Conservation (phyloP, 2,113 vertebrate genomes). For the Panthera uncia region DNA sequence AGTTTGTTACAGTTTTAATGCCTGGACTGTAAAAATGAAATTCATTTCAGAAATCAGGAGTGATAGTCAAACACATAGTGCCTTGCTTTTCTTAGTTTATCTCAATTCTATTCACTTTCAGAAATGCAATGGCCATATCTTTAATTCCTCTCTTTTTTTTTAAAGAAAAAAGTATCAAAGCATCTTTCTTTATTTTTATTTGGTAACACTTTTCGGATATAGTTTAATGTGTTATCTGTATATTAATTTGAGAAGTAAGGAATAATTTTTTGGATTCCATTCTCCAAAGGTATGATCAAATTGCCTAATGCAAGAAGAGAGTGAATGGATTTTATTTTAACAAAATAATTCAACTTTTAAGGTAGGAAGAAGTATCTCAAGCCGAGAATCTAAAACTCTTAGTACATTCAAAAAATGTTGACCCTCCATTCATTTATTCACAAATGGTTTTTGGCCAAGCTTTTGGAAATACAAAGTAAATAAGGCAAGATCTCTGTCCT, state of each 20-base stretch:
- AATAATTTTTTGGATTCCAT: not conserved
- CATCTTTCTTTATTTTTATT: not conserved
- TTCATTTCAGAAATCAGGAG: constrained; percentile 12
- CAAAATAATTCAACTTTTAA: not conserved
- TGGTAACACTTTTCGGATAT: not conserved
- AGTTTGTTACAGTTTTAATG: constrained; percentile 51
- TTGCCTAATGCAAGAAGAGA: not conserved
- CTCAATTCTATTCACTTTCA: constrained; percentile 14
- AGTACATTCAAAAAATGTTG: not conserved
- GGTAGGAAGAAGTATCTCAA: not conserved
- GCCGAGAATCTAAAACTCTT: not conserved
- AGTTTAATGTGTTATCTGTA: not conserved
- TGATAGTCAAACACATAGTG: not conserved
- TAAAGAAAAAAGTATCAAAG: not conserved
- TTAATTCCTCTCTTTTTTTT: not conserved
- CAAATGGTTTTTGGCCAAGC: not conserved
- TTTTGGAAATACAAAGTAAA: not conserved
- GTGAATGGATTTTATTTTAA: not conserved
- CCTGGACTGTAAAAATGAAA: constrained; percentile 11
- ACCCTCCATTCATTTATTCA: not conserved
- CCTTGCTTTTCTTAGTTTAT: constrained; percentile 27
- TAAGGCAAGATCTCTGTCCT: not conserved
- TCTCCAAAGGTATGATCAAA: not conserved
- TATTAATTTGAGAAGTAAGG: constrained; percentile 23
- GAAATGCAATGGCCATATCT: not conserved